Evolutionary conservation across 37 sponge, comb jelly and placozoan genomes (phyloP).

Genomic region (Chondrilla cf. caribensis): DNA sequence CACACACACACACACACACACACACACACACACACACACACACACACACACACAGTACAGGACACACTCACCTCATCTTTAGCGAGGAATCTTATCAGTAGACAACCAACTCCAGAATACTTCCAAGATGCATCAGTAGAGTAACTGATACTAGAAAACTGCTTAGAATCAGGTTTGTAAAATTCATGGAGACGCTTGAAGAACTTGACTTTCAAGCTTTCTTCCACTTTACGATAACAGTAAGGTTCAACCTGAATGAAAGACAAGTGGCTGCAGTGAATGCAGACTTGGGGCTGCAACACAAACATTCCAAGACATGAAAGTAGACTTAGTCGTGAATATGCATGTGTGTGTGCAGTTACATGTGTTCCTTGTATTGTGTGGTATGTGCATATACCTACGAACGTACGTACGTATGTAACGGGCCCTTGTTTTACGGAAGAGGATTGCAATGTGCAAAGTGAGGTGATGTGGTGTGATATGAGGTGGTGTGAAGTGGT

Average conservation of each 20-base stretch:
- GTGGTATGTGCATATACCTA: no score
- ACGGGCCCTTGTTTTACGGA: no score
- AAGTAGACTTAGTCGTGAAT: background rate
- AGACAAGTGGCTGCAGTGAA: background rate
- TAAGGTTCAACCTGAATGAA: conserved; percentile 14
- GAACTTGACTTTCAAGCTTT: conserved; percentile 46
- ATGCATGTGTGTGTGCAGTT: no score
- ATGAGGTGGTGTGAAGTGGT: no score
- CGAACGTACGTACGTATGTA: no score
- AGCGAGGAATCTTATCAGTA: conserved; percentile 59
- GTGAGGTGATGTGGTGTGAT: no score
- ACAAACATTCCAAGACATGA: background rate
- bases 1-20: no score
- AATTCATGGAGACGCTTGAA: conserved; percentile 67
- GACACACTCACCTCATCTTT: conserved; percentile 22
- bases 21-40: no score
- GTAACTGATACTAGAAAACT: conserved; percentile 48
- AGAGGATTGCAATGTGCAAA: no score
- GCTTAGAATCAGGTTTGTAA: conserved; percentile 67
- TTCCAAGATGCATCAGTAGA: conserved; percentile 27
- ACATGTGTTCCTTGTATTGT: no score
- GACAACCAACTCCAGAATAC: conserved; percentile 66
- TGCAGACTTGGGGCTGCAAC: background rate
- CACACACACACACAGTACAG: no score
- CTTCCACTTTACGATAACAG: conserved; percentile 26